phyloP scores from a whole-genome alignment of 2,113 vertebrate genomes.

The Rattus norvegicus region GRCr8 NC_086027.1:5451501-5452000 shows the following conservation, averaged over 20 bases:
- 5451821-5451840: slow-evolving; percentile 50
- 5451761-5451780: slow-evolving; percentile 71
- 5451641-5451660: slow-evolving; percentile 85
- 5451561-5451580: slow-evolving; percentile 66
- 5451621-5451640: slow-evolving; percentile 85
- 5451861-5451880: background rate
- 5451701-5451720: slow-evolving; percentile 84
- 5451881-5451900: slow-evolving; percentile 57
- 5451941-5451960: slow-evolving; percentile 52
- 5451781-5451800: slow-evolving; percentile 80
- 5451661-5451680: slow-evolving; percentile 85
- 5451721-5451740: slow-evolving; percentile 80
- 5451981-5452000: slow-evolving; percentile 26
- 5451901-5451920: background rate
- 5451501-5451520: slow-evolving; percentile 19
- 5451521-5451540: slow-evolving; percentile 32
- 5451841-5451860: slow-evolving; percentile 7
- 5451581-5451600: slow-evolving; percentile 80
- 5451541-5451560: slow-evolving; percentile 67
- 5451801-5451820: slow-evolving; percentile 23
- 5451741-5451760: slow-evolving; percentile 82
- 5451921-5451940: slow-evolving; percentile 56
- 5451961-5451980: slow-evolving; percentile 32
- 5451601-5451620: slow-evolving; percentile 84
- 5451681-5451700: slow-evolving; percentile 84